Evolutionary conservation across 2,888 invertebrate genomes (phyloP).

Genomic region (Xestia ashworthii): DNA sequence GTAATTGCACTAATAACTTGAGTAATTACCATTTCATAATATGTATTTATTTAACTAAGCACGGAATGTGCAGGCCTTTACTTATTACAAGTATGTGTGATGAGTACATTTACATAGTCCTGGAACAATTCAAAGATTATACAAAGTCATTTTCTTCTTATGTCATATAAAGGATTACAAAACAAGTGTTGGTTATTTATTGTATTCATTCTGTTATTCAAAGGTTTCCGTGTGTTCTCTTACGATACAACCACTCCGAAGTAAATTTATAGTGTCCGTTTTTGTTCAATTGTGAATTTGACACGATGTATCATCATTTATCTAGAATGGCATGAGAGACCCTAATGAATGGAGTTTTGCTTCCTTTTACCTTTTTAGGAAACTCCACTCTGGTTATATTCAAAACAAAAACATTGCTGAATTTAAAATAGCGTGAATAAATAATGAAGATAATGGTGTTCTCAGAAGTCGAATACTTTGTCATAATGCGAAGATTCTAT

Average conservation of each 20-base stretch:
- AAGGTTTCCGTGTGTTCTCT: constrained; percentile 27
- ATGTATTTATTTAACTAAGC: constrained; percentile 38
- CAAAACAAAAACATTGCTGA: constrained; percentile 10
- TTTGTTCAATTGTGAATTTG: constrained; percentile 48
- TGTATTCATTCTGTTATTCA: constrained; percentile 33
- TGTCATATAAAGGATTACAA: constrained; percentile 28
- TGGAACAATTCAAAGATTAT: constrained; percentile 36
- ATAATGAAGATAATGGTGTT: constrained; percentile 7
- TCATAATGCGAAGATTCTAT: constrained; percentile 25
- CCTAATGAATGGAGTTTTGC: constrained; percentile 21
- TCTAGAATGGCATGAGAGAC: constrained; percentile 24
- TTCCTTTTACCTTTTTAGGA: constrained; percentile 50
- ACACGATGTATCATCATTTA: constrained; percentile 47
- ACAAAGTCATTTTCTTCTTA: constrained; percentile 30
- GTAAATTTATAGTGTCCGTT: constrained; percentile 21
- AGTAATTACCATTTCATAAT: constrained; percentile 52
- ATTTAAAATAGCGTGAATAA: constrained; percentile 21
- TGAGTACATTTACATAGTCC: constrained; percentile 44
- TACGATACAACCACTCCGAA: constrained; percentile 31
- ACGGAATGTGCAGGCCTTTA: constrained; percentile 19
- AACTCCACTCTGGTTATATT: constrained; percentile 6
- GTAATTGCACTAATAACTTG: constrained; percentile 51
- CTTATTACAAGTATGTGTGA: constrained; percentile 37
- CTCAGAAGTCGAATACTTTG: constrained; percentile 13
- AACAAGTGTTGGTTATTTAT: constrained; percentile 33